phyloP scores from a whole-genome alignment of 2,113 vertebrate species.

The Dasyornis broadbenti region DNA sequence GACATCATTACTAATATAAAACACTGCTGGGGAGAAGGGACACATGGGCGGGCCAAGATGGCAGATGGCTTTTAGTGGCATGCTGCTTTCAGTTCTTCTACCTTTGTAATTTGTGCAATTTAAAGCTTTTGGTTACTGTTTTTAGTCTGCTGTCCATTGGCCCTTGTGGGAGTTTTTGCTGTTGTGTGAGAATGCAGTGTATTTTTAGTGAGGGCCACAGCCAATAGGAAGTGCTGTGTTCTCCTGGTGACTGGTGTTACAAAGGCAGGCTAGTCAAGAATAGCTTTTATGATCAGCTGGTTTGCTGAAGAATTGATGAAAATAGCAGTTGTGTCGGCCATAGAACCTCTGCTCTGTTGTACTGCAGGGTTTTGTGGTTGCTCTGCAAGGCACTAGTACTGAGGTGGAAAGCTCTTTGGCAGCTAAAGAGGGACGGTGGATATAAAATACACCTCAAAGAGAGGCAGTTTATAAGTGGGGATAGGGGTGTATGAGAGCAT shows the following conservation, averaged over 20 bases:
- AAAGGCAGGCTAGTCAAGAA: constrained; percentile 34
- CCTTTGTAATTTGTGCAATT: constrained; percentile 64
- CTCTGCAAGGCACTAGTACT: background rate
- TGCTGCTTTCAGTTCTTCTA: constrained; percentile 65
- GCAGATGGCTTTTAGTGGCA: constrained; percentile 71
- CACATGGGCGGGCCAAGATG: constrained; percentile 68
- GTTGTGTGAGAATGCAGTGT: constrained; percentile 64
- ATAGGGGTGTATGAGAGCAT: background rate
- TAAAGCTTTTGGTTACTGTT: constrained; percentile 70
- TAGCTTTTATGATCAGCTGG: constrained; percentile 10
- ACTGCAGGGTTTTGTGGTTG: background rate
- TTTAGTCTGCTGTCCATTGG: constrained; percentile 66
- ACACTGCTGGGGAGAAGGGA: constrained; percentile 61
- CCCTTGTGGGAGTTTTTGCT: constrained; percentile 61
- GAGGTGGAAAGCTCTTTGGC: background rate
- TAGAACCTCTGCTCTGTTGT: constrained; percentile 8
- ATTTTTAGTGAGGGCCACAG: constrained; percentile 69
- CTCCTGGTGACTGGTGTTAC: constrained; percentile 27
- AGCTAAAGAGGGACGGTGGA: background rate
- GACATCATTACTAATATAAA: constrained; percentile 67
- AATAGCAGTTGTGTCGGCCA: constrained; percentile 18
- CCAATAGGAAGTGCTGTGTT: constrained; percentile 28
- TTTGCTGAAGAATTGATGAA: constrained; percentile 53
- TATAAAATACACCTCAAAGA: background rate
- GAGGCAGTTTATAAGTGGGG: background rate